Evolutionary conservation across 2,888 invertebrate species (phyloP).

Genomic region (Loripinus fragilis): DNA sequence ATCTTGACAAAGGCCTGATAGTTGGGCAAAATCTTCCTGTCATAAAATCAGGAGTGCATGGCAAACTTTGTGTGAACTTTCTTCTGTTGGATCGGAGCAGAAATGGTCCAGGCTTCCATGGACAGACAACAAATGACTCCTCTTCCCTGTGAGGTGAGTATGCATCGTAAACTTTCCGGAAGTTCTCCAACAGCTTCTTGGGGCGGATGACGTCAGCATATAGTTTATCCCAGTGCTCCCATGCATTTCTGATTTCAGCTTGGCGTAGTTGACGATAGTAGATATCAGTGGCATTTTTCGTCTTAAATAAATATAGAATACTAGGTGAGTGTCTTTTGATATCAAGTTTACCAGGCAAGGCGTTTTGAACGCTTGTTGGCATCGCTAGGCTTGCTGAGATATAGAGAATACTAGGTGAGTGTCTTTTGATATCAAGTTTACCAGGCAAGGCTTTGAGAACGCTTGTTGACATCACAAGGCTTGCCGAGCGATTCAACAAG

Average conservation of each 20-base stretch:
- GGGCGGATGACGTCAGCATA: conserved; percentile 65
- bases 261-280: conserved; percentile 70
- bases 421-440: no score
- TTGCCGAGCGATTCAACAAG: no score
- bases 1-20: no score
- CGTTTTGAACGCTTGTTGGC: no score
- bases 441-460: no score
- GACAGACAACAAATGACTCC: conserved; percentile 73
- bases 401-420: no score
- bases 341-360: no score
- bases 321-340: no score
- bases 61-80: conserved; percentile 11
- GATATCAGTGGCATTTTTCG: conserved; percentile 57
- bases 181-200: conserved; percentile 64
- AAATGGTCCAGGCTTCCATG: conserved; percentile 73
- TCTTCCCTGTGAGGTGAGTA: conserved; percentile 74
- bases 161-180: conserved; percentile 68
- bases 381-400: no score
- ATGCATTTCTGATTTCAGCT: conserved; percentile 62
- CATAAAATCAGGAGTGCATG: conserved; percentile 27
- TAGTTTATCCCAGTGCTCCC: conserved; percentile 71
- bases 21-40: no score
- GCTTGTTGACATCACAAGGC: no score
- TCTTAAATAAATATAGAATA: conserved; percentile 58
- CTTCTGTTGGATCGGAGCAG: conserved; percentile 32